A percentile compares a stretch with the other conserved stretches of the same genome.
phyloP scores from a whole-genome alignment of 2,888 invertebrate genomes.

The Tachystola acroxantha region DNA sequence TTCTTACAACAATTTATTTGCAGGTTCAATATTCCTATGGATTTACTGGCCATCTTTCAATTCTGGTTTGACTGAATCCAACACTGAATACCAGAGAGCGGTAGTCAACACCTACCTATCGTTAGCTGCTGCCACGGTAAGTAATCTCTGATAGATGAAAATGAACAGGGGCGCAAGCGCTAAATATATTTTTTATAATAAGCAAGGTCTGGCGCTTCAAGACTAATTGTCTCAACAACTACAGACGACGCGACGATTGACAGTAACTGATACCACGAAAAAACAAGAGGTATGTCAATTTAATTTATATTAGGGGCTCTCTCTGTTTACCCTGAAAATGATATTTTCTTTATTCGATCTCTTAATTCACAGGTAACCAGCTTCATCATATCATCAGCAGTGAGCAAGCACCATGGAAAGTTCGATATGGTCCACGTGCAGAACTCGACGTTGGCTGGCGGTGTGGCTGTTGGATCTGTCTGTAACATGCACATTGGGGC shows the following conservation, averaged over 20 bases:
- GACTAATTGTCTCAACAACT: too few relatives aligned
- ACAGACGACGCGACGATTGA: too few relatives aligned
- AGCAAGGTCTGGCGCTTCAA: too few relatives aligned
- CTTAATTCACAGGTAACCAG: constrained; percentile 79
- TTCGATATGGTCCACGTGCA: constrained; percentile 96
- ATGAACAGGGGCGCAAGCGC: too few relatives aligned
- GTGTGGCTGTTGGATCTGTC: constrained; percentile 93
- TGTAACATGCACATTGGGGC: constrained; percentile 90
- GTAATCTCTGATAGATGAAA: too few relatives aligned
- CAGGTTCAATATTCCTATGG: constrained; percentile 96
- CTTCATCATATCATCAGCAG: constrained; percentile 89
- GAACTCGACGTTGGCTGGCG: constrained; percentile 95
- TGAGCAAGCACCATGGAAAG: constrained; percentile 83
- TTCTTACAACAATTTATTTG: too few relatives aligned
- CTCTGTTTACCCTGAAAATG: too few relatives aligned
- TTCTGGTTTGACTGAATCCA: constrained; percentile 84
- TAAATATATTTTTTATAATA: too few relatives aligned
- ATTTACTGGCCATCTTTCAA: constrained; percentile 99
- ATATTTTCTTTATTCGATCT: too few relatives aligned
- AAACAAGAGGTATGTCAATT: too few relatives aligned
- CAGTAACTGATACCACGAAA: too few relatives aligned
- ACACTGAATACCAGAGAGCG: constrained; percentile 88
- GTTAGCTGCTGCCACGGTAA: constrained; percentile 84
- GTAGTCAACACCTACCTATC: constrained; percentile 96
- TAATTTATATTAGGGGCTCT: too few relatives aligned